These are phyloP conservation scores for Scleropages formosus DNA, from an alignment of 2,797 vertebrate genomes.

Conservation along the genomic window DNA sequence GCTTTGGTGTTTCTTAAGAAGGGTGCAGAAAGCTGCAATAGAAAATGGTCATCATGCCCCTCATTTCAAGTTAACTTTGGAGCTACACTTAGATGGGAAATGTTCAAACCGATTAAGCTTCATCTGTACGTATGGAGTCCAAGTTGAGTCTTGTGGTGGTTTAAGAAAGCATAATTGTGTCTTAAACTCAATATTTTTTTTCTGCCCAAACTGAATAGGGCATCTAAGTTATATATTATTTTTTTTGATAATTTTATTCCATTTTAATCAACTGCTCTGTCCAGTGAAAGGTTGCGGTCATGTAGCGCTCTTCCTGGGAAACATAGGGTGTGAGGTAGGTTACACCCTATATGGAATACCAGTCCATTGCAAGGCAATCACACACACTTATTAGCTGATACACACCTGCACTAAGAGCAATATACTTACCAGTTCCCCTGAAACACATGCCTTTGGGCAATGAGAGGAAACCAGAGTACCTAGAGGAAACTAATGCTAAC, in stretches of 20 bases:
- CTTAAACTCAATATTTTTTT: not conserved
- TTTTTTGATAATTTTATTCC: no score
- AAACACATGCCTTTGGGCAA: not conserved
- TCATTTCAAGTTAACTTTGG: conserved; percentile 11
- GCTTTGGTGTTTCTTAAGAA: conserved; percentile 28
- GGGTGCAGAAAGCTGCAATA: conserved; percentile 29
- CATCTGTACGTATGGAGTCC: not conserved
- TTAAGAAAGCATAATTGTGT: not conserved
- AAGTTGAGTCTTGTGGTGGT: not conserved
- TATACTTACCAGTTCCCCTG: not conserved
- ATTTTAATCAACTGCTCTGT: no score
- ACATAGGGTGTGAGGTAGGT: not conserved
- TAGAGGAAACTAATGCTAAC: no score
- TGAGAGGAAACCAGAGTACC: not conserved
- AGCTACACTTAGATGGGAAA: conserved; percentile 9
- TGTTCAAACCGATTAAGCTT: not conserved
- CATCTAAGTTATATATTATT: no score
- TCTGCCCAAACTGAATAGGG: not conserved
- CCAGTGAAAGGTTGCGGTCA: no score
- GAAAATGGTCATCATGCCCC: not conserved
- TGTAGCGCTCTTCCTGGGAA: not conserved
- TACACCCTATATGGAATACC: not conserved
- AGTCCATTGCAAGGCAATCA: no score
- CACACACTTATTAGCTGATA: no score
- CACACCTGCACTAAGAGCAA: not conserved